Evolutionary conservation across 2,888 invertebrate genomes (phyloP).

Genomic region (Leptothorax acervorum): DNA sequence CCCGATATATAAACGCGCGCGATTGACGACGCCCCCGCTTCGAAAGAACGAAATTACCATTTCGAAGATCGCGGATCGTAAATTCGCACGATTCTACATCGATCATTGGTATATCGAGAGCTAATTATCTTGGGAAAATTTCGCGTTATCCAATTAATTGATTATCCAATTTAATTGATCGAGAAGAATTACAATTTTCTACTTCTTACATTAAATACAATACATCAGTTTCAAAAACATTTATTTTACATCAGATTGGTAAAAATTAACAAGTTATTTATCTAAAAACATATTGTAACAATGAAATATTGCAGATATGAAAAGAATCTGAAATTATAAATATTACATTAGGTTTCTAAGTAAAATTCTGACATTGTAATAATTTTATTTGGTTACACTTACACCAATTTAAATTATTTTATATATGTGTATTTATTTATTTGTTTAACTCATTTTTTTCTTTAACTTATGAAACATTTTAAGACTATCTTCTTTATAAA

Average conservation of each 20-base stretch:
- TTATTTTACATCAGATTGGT: neutral
- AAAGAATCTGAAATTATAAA: neutral
- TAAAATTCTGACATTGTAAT: neutral
- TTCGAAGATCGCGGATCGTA: neutral
- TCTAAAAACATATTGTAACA: neutral
- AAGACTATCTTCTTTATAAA: neutral
- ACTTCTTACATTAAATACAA: neutral
- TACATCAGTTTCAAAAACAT: neutral
- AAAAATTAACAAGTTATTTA: neutral
- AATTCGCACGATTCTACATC: neutral
- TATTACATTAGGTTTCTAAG: neutral
- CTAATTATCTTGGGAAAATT: constrained; percentile 16
- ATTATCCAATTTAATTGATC: neutral
- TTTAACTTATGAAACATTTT: neutral
- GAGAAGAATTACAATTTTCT: neutral
- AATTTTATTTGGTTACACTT: neutral
- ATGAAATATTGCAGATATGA: neutral
- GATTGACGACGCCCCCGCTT: constrained; percentile 47
- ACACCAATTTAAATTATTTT: neutral
- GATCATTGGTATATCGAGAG: neutral
- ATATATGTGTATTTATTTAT: neutral
- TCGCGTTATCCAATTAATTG: neutral
- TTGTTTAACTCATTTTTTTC: neutral
- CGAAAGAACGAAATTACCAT: constrained; percentile 40
- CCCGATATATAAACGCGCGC: constrained; percentile 60